Evolutionary conservation across 2,888 invertebrate species (phyloP), one percentile per base, ranked within the genome.

Genomic region (Frankliniella fusca): DNA sequence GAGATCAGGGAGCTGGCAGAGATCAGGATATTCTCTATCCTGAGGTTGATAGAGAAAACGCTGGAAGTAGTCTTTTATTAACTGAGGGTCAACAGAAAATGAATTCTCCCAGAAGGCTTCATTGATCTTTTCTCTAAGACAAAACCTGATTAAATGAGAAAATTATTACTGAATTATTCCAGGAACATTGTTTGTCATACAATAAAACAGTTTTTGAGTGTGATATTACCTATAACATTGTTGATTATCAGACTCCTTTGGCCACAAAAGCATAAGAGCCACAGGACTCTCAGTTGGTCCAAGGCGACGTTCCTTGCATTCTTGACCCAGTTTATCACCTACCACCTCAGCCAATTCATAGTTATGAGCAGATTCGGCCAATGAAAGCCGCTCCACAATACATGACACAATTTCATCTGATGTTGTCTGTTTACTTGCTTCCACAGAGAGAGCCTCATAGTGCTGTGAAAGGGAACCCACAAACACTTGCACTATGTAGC

Each of bases 1-100:
- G 84, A 98, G 91, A 89, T 97, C 97, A 20, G 97, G 97, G 87
- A 98, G 90, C 89, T 97, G 97, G 88, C 98, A 98, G 85, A 98
- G 90, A 89, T 98, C 98, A 11, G 97, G 96, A 89, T 97, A 98
- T 87, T 98, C 97, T 85, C 96, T 92, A 89, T 97, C 96, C 87
- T 95, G 93, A 27, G 97, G 97, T 88, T 97, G 97, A 87, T 95
- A 94, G 54, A 97, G 91, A 89, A 98, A 96, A 85, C 95, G 91
- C 88, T 95, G 94, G 89, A 96, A 97, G 89, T 96, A 96, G 88
- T 97, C 96, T 87, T 97, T 93, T 87, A 97, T 95, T 84, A 96
- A 92, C 89, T 97, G 97, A 81, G 96, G 95, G 88, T 96, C 96
- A 91, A 95, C 94, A 28, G 94, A 94, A 88, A 95, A 95, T 87